Conservation (phyloP, 2,888 invertebrate genomes). For the Napeogenes inachia region DNA sequence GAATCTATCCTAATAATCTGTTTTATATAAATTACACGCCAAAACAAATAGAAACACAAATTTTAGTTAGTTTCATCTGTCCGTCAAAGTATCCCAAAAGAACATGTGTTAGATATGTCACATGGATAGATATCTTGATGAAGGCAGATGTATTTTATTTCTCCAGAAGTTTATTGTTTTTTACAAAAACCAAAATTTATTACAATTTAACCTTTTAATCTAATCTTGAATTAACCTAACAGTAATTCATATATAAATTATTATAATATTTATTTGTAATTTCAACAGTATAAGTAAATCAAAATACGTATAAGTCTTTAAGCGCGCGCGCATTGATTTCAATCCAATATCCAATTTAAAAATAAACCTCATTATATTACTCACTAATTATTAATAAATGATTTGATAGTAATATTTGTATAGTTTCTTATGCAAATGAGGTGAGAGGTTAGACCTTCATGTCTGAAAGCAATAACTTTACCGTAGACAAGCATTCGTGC, state of each 20-base stretch:
- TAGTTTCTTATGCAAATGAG: constrained; percentile 24
- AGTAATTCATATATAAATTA: too few relatives aligned
- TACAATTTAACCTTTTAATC: too few relatives aligned
- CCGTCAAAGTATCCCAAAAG: neutral
- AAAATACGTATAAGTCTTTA: too few relatives aligned
- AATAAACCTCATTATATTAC: neutral
- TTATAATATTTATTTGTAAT: too few relatives aligned
- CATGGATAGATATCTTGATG: neutral
- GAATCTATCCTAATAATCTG: constrained; percentile 4
- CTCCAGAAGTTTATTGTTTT: neutral
- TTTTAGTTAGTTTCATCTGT: neutral
- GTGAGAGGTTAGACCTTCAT: constrained; percentile 38
- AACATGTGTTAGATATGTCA: constrained; percentile 2
- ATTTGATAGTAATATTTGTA: constrained; percentile 9
- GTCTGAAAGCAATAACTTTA: constrained; percentile 62
- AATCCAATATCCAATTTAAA: neutral
- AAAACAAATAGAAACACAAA: too few relatives aligned
- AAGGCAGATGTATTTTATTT: constrained; percentile 4
- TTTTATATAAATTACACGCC: too few relatives aligned
- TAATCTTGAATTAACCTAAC: too few relatives aligned
- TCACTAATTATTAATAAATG: neutral
- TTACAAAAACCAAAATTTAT: neutral
- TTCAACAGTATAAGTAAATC: too few relatives aligned
- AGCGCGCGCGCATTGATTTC: too few relatives aligned
- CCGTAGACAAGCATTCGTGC: constrained; percentile 56